These are phyloP conservation scores for Neoarius graeffei DNA, from an alignment of 2,113 vertebrate species.

Conservation along the genomic window DNA sequence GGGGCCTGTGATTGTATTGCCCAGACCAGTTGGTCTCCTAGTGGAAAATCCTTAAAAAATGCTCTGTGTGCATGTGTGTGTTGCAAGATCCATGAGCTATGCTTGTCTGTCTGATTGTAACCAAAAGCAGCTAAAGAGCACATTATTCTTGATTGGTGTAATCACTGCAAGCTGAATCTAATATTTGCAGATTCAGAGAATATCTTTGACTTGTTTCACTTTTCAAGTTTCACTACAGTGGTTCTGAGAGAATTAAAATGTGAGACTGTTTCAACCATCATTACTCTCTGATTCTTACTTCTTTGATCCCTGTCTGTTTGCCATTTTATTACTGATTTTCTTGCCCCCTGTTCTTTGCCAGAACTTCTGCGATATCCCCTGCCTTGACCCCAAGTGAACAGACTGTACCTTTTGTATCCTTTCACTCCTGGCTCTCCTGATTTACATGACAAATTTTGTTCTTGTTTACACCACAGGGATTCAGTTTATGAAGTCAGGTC, in stretches of 20 bases:
- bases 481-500: not conserved
- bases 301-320: not conserved
- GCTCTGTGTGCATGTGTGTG: not conserved
- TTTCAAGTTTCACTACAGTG: not conserved
- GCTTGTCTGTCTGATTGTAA: not conserved
- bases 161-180: not conserved
- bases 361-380: not conserved
- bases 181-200: not conserved
- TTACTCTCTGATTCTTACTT: not conserved
- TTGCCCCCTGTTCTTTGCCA: not conserved
- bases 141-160: not conserved
- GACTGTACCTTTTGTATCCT: not conserved
- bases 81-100: not conserved
- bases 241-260: not conserved
- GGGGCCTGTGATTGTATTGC: too few species aligned
- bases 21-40: too few species aligned
- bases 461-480: not conserved
- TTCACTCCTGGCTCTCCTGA: not conserved
- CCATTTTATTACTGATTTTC: not conserved
- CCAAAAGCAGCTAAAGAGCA: not conserved
- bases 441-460: not conserved
- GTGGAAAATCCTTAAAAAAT: too few species aligned
- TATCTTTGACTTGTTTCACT: not conserved
- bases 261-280: not conserved
- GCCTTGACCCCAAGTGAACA: not conserved